Base-by-base conservation (phyloP, 2,797 vertebrate species). In the Galaxias olidus region DNA sequence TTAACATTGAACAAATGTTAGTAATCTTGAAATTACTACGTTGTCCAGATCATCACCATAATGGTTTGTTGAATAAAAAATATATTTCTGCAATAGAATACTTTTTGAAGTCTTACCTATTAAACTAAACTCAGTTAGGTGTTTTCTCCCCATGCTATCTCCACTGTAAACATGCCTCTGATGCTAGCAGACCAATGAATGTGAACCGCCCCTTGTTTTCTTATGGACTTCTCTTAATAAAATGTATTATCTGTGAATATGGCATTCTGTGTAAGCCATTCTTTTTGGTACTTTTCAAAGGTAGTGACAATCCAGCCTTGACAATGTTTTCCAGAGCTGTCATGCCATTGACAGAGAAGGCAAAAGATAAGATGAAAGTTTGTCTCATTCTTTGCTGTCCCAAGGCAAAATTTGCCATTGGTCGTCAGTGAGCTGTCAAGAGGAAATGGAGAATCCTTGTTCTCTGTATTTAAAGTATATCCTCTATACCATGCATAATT, bases 181-280 rank as follows among this genome's bases (percentile, higher is more conserved):
- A 87, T 76, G 89, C 86, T 91, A 90, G 88, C 61, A 82, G 82
- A 90, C 89, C 89, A 90, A 91, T 90, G 90, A 91, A 88, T 91
- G 90, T 91, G 89, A 91, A 90, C 62, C 73, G 65, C 82, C 77
- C 59, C 19, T 9, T 10, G 7, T 58, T 57, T 86, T 88, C 83
- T 84, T 75, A 85, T 85, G 75, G 81, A 85, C 83, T 69, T 77
- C 75, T 89, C 90, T 89, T 84, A 65, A 87, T 89, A 88, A 91
- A 89, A 10, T 70, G 45, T 79, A 81, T 78, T 80, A 83, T 83
- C 75, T 87, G 79, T 86, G 85, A 85, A 76, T 53, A 54, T 68
- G 0, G 51, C 42, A 57, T 76, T 47, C 18, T 14, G 61, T 52
- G 61, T 56, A 63, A 66, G 46, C 20, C 40, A 18, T 69, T 48